Evolutionary conservation across 2,797 vertebrate species (phyloP).

Genomic region (Malacoraja senta): DNA sequence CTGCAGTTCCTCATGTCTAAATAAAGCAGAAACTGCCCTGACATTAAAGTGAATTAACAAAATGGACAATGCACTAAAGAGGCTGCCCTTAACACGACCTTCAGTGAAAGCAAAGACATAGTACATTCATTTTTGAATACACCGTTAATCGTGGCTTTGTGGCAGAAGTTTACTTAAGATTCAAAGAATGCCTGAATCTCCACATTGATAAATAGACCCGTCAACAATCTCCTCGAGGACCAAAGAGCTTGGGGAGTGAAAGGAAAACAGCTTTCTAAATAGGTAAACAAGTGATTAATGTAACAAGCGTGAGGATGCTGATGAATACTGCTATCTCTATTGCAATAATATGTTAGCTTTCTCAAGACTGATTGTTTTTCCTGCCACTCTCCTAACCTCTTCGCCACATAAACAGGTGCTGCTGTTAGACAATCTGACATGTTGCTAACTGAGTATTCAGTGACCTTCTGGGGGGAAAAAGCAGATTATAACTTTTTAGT

Average conservation of each 20-base stretch:
- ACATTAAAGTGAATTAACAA: neutral
- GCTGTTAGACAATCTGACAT: neutral
- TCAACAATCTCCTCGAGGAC: too few species aligned
- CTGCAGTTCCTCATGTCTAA: neutral
- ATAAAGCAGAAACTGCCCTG: neutral
- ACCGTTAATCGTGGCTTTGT: too few species aligned
- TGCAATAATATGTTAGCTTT: neutral
- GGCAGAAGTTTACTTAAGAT: too few species aligned
- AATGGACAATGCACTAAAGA: neutral
- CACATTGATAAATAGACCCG: too few species aligned
- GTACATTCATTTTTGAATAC: too few species aligned
- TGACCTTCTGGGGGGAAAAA: neutral
- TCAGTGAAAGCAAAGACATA: neutral
- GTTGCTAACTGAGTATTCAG: neutral
- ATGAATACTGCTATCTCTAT: neutral
- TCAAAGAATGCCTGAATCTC: too few species aligned
- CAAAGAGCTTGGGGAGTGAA: too few species aligned
- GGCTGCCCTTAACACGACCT: too few species aligned
- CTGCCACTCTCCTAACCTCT: neutral
- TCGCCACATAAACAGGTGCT: neutral
- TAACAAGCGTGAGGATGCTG: neutral
- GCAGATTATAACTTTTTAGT: neutral
- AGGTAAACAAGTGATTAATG: too few species aligned
- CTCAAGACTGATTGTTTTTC: neutral
- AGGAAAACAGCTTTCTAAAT: too few species aligned